Evolutionary conservation across 2,888 invertebrate species (phyloP), one percentile per base, ranked within the genome.

Genomic region (Xestia xanthographa): DNA sequence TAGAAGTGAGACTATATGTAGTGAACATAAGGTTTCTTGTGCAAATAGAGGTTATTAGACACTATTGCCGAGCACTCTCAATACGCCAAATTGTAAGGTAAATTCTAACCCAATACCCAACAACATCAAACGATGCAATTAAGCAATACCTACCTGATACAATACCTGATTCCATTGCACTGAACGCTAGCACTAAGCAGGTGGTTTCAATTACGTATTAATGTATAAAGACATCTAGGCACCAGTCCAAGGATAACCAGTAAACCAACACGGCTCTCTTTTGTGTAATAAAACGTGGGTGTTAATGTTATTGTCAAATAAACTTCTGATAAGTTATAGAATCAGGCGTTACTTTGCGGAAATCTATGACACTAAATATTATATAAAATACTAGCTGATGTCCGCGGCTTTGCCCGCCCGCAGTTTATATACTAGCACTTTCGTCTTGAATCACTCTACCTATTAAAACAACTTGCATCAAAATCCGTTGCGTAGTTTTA

Each of bases 181-280:
- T 70, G 48, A 60, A 67, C 67, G 17, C 20, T 73, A 41, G 41
- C 41, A 41, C 41, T 0, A 72, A 63, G 50, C 70, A 60, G 56
- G 56, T 43, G 66, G 68, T 80, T 77, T 77, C 73, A 75, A 82
- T 82, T 20, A 38, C 38, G 9, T 75, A 34, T 4, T 20, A 22
- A 38, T 11, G 22, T 56, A 43, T 79, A 12, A 17, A 43, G 26
- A 43, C 14, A 80, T 20, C 26, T 22, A 50, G 20, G 73, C 68
- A 66, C 34, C 26, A 60, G 63, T 22, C 0, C 22, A 60, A 8
- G 29, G 17, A 2, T 29, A 6, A 29, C 29, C 4, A 58, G 60
- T 34, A 22, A 22, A 34, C 5, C 34, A 8, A 60, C 0, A 4
- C 20, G 9, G 60, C 6, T 8, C 29, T 4, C 11, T 34, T 60